Evolutionary conservation across 2,888 invertebrate species (phyloP).

Genomic region (Sisyra terminalis): DNA sequence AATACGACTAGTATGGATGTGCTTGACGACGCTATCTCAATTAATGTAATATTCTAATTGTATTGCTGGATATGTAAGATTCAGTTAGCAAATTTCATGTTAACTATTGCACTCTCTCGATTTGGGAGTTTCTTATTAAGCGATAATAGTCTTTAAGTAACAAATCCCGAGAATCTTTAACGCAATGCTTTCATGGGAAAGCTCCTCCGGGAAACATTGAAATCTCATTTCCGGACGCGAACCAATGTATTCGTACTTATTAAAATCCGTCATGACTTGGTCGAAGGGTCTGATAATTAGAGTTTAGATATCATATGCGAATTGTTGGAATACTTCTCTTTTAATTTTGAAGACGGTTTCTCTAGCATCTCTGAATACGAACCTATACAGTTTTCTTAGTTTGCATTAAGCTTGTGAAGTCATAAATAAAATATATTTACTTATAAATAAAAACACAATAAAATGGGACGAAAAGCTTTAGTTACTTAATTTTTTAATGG

Average conservation of each 20-base stretch:
- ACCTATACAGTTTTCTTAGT: too few relatives aligned
- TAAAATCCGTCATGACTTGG: not conserved
- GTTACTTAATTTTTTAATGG: constrained; percentile 40
- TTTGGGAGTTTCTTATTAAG: constrained; percentile 9
- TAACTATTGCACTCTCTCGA: constrained; percentile 22
- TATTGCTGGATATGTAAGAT: constrained; percentile 29
- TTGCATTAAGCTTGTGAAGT: too few relatives aligned
- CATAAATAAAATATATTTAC: too few relatives aligned
- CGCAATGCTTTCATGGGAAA: constrained; percentile 15
- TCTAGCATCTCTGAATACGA: too few relatives aligned
- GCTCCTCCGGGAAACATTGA: constrained; percentile 30
- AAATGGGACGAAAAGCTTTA: constrained; percentile 8
- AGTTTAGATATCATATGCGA: too few relatives aligned
- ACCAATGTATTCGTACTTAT: not conserved
- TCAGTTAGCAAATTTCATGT: constrained; percentile 29
- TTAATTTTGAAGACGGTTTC: too few relatives aligned
- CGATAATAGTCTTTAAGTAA: constrained; percentile 17
- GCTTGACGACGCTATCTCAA: constrained; percentile 10
- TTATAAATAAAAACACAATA: too few relatives aligned
- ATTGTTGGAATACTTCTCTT: too few relatives aligned
- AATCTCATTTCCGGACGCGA: constrained; percentile 26
- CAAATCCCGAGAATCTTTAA: not conserved
- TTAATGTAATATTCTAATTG: constrained; percentile 34
- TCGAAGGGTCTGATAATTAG: not conserved
- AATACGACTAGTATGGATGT: too few relatives aligned